Conservation (phyloP, 2,888 invertebrate species). For the Synergus japonicus region DNA sequence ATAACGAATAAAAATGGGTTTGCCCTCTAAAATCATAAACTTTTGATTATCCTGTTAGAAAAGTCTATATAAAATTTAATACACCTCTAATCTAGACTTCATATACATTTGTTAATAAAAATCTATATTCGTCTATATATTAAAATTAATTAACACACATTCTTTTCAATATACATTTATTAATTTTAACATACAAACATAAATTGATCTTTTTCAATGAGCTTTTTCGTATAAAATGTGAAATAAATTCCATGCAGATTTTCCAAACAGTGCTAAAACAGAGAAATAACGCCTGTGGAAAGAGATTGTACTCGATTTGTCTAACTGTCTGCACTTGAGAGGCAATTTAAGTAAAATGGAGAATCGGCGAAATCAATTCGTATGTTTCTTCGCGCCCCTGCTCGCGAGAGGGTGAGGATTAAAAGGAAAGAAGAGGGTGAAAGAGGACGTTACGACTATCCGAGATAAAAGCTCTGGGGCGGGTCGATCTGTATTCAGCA, state of each 20-base stretch:
- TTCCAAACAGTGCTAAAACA: background rate
- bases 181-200: background rate
- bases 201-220: too few relatives aligned
- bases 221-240: too few relatives aligned
- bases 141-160: too few relatives aligned
- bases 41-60: too few relatives aligned
- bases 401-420: slow-evolving; percentile 31
- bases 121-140: too few relatives aligned
- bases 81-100: too few relatives aligned
- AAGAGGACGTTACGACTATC: slow-evolving; percentile 47
- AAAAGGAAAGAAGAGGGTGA: slow-evolving; percentile 46
- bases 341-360: slow-evolving; percentile 41
- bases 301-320: slow-evolving; percentile 34
- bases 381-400: slow-evolving; percentile 33
- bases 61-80: too few relatives aligned
- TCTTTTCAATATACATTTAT: too few relatives aligned
- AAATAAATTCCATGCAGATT: too few relatives aligned
- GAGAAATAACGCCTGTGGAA: slow-evolving; percentile 21
- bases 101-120: too few relatives aligned
- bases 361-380: slow-evolving; percentile 51
- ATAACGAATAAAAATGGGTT: too few relatives aligned
- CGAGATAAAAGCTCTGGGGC: slow-evolving; percentile 67
- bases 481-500: slow-evolving; percentile 71
- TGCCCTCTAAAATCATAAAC: too few relatives aligned
- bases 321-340: slow-evolving; percentile 20